Percentiles rank a stretch among this genome's conserved stretches.
Evolutionary conservation across 2,113 vertebrate genomes (phyloP).

Genomic region (Helogale parvula): DNA sequence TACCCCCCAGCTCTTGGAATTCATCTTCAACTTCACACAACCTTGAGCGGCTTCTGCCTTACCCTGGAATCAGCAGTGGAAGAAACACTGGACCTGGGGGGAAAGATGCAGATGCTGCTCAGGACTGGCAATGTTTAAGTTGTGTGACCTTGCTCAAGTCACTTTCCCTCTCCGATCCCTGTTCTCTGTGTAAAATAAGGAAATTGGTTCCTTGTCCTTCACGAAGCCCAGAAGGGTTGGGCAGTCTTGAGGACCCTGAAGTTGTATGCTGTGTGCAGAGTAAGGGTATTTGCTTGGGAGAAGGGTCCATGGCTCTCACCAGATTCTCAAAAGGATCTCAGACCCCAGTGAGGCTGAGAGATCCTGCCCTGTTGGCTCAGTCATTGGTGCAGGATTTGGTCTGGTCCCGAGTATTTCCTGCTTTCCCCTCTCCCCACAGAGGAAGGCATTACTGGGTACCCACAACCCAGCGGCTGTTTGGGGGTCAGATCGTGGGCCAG

Average conservation of each 20-base stretch:
- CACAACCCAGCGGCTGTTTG: conserved; percentile 89
- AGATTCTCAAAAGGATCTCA: conserved; percentile 4
- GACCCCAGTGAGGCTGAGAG: neutral
- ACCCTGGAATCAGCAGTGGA: neutral
- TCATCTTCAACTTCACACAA: neutral
- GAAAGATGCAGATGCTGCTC: neutral
- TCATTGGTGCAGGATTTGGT: neutral
- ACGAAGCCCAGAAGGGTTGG: neutral
- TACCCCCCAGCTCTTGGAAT: neutral
- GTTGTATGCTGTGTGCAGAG: neutral
- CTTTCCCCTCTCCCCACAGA: conserved; percentile 81
- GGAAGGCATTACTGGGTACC: conserved; percentile 95
- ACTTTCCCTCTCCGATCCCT: neutral
- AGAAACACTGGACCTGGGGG: neutral
- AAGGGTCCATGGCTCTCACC: neutral
- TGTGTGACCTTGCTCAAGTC: neutral
- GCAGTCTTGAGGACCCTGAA: neutral
- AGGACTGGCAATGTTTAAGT: neutral
- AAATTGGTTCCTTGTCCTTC: neutral
- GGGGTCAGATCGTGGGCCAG: conserved; percentile 96
- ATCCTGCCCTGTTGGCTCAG: neutral
- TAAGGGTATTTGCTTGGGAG: neutral
- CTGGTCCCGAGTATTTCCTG: neutral
- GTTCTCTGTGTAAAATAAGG: neutral
- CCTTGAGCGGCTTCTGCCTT: neutral